Percentiles rank a stretch among this genome's conserved stretches.
These are phyloP conservation scores for Phataginus tricuspis DNA, from an alignment of 2,797 vertebrate genomes.

Conservation along the genomic window DNA sequence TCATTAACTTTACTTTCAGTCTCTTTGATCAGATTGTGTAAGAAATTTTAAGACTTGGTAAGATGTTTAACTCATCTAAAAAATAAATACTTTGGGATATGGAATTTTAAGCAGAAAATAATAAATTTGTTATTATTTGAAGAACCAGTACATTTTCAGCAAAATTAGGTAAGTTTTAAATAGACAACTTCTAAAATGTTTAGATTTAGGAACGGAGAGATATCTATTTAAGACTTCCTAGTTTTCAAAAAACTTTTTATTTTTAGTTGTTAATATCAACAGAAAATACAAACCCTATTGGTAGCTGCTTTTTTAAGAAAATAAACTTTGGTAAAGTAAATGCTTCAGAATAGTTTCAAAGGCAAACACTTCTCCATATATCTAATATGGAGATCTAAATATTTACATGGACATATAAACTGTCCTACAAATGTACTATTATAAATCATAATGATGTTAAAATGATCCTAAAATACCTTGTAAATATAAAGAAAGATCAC, in stretches of 20 bases:
- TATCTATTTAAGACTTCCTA: not conserved
- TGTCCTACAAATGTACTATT: not conserved
- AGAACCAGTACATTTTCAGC: not conserved
- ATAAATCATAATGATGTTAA: not conserved
- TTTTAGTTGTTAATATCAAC: not conserved
- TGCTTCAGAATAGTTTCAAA: not conserved
- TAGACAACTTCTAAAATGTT: not conserved
- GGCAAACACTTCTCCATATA: not conserved
- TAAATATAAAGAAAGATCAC: not conserved
- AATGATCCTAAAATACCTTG: not conserved
- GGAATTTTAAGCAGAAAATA: not conserved
- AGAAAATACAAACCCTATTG: not conserved
- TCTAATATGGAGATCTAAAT: not conserved
- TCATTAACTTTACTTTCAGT: not conserved
- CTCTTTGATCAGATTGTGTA: not conserved
- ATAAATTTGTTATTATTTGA: not conserved
- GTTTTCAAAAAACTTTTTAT: not conserved
- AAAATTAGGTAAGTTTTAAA: not conserved
- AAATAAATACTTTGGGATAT: not conserved
- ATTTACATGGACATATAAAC: not conserved
- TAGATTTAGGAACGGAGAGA: not conserved
- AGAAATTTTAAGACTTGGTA: not conserved
- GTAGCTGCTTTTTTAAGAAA: slow-evolving; percentile 1
- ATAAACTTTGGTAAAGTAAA: not conserved
- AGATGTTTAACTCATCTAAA: not conserved